These are phyloP conservation scores for Tenebrio molitor DNA, from an alignment of 1,140 invertebrate genomes.

Conservation along the genomic window DNA sequence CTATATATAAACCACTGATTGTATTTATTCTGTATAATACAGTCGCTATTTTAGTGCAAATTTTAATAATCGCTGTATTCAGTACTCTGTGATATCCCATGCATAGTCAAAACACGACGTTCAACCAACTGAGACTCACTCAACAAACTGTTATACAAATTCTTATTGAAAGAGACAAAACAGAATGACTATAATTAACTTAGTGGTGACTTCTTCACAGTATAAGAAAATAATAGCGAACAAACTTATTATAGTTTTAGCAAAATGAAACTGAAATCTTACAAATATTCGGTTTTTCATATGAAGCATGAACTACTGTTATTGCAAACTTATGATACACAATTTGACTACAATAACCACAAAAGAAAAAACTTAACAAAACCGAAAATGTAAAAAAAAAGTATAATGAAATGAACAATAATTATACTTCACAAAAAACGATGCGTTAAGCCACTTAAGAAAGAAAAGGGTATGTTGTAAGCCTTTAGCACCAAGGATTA, in stretches of 20 bases:
- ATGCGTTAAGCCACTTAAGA: conserved; percentile 31
- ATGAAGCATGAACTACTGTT: conserved; percentile 24
- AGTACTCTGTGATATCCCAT: conserved; percentile 52
- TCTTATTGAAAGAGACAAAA: neutral
- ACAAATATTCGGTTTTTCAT: conserved; percentile 2
- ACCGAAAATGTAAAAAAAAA: neutral
- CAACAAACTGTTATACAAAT: conserved; percentile 23
- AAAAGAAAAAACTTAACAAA: conserved; percentile 22
- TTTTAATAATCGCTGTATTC: conserved; percentile 50
- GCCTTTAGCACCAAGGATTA: conserved; percentile 43
- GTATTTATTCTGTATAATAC: conserved; percentile 51
- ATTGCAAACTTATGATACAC: conserved; percentile 20
- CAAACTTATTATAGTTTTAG: conserved; percentile 11
- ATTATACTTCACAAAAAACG: conserved; percentile 13
- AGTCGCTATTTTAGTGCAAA: conserved; percentile 52
- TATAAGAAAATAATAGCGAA: neutral
- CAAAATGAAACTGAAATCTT: neutral
- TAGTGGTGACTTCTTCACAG: conserved; percentile 4
- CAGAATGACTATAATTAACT: conserved; percentile 2
- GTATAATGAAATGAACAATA: conserved; percentile 16
- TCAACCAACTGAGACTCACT: conserved; percentile 33
- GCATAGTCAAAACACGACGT: conserved; percentile 36
- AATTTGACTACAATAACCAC: conserved; percentile 17
- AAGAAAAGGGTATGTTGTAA: conserved; percentile 34
- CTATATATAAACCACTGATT: conserved; percentile 54